Percentiles rank a stretch among this genome's conserved stretches.
Conservation (phyloP, 2,113 vertebrate species). For the Andinoacara biseriatus region DNA sequence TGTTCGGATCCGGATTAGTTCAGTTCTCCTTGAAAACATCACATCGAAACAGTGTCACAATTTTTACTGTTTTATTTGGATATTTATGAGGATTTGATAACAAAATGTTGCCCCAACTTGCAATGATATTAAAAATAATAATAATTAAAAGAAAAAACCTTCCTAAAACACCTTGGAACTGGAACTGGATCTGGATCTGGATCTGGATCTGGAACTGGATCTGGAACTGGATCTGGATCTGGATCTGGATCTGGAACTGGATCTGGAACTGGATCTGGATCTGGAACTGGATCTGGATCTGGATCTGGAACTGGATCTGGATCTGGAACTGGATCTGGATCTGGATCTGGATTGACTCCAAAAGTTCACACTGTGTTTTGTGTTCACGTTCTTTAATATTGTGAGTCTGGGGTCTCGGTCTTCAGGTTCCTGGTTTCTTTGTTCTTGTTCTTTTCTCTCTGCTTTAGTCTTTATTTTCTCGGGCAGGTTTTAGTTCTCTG, state of each 20-base stretch:
- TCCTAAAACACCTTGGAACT: background rate
- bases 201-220: background rate
- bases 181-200: background rate
- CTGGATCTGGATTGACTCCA: background rate
- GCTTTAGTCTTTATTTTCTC: too few species aligned
- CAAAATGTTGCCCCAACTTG: rapidly evolving
- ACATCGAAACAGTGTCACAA: too few species aligned
- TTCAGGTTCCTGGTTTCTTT: too few species aligned
- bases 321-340: background rate
- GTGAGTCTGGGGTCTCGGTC: too few species aligned
- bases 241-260: background rate
- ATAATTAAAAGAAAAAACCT: rapidly evolving
- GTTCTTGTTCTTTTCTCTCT: too few species aligned
- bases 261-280: background rate
- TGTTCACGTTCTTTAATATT: too few species aligned
- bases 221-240: background rate
- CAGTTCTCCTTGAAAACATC: too few species aligned
- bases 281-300: background rate
- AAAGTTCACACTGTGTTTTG: background rate
- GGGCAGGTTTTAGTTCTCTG: too few species aligned
- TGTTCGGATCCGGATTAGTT: too few species aligned
- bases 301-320: background rate
- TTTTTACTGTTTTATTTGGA: background rate
- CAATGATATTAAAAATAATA: background rate
- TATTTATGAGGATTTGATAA: rapidly evolving